Base-by-base conservation (phyloP, 1,140 invertebrate species). In the Drosophila ogumai region DNA sequence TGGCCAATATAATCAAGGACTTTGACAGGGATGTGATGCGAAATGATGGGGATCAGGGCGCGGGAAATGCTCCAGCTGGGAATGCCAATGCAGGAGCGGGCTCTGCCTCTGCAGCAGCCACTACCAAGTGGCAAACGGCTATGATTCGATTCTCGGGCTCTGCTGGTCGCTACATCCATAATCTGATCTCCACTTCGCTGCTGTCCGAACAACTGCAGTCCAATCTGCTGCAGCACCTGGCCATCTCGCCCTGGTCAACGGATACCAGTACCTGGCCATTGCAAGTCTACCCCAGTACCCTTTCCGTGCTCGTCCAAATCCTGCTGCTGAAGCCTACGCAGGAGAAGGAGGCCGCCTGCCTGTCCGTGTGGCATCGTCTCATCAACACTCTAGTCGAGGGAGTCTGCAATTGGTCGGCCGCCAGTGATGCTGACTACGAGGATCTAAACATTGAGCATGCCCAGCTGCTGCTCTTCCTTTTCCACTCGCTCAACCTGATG, bases 381-480 rank as follows among this genome's bases (percentile, higher is more conserved):
- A 94, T 99, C 3, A 96, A 96, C 67, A 98, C 97, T 4, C 93
- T 99, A 31, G 96, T 97, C 15, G 96, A 97, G 84, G 96, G 96
- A 85, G 96, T 98, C 8, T 93, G 92, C 55, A 76, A 81, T 3
- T 54, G 57, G 13, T 46, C 63, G 5, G 47, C 66, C 6, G 79
- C 82, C 32, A 75, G 65, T 31, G 79, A 91, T 59, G 40, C 75
- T 0, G 92, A 93, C 38, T 93, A 84, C 50, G 92, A 92, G 54
- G 98, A 99, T 94, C 93, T 99, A 38, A 99, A 99, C 93, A 97
- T 99, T 10, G 98, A 99, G 92, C 98, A 99, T 93, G 96, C 98
- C 0, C 98, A 99, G 91, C 93, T 99, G 10, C 93, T 99, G 68
- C 94, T 99, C 1, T 99, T 99, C 91, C 93, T 99, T 2, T 99